A percentile compares a stretch with the other conserved stretches of the same genome.
Evolutionary conservation across 1,140 invertebrate genomes (phyloP).

Genomic region (Leguminivora glycinivorella): DNA sequence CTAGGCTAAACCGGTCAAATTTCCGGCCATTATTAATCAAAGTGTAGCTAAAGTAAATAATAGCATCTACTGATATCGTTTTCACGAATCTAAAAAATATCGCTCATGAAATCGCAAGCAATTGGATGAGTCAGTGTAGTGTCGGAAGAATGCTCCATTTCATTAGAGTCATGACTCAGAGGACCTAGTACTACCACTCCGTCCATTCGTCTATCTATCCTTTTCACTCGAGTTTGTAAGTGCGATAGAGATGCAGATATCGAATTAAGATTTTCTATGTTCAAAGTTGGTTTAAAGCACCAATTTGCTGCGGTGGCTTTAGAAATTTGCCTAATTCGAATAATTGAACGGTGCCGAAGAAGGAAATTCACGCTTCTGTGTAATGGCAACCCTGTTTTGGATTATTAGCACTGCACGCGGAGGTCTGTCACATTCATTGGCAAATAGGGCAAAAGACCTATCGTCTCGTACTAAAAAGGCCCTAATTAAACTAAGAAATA

Average conservation of each 20-base stretch:
- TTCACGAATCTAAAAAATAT: background rate
- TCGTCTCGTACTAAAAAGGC: no score
- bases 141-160: slow-evolving; percentile 54
- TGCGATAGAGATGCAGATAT: no score
- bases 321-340: slow-evolving; percentile 29
- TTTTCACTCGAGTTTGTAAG: no score
- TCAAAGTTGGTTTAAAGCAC: background rate
- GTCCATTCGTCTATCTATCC: no score
- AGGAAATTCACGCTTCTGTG: slow-evolving; percentile 26
- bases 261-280: background rate
- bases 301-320: slow-evolving; percentile 11
- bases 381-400: background rate
- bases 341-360: slow-evolving; percentile 13
- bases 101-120: slow-evolving; percentile 43
- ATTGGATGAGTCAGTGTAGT: slow-evolving; percentile 53
- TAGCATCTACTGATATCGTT: no score
- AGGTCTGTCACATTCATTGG: background rate
- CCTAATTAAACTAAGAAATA: no score
- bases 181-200: no score
- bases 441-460: no score
- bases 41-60: no score
- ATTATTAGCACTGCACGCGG: background rate
- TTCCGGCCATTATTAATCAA: no score
- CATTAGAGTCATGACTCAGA: slow-evolving; percentile 34
- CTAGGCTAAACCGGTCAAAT: no score